Percentiles rank a stretch among this genome's conserved stretches.
Conservation (phyloP, 2,888 invertebrate genomes). For the Pristionchus fissidentatus region DNA sequence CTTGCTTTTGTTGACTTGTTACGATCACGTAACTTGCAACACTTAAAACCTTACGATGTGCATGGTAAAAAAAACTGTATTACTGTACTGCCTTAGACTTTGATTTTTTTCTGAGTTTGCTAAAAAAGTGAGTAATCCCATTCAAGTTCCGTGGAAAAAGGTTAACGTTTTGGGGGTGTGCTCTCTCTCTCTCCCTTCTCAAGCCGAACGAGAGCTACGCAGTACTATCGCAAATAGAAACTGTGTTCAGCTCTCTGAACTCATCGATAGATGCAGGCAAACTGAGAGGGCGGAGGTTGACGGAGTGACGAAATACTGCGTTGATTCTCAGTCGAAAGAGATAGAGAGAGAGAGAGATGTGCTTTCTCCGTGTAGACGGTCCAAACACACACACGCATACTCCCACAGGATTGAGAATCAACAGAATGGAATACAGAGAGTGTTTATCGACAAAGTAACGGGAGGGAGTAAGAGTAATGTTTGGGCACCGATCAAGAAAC, state of each 20-base stretch:
- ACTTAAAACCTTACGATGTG: too few relatives aligned
- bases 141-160: too few relatives aligned
- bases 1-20: too few relatives aligned
- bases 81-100: too few relatives aligned
- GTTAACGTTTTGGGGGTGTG: not conserved
- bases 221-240: conserved; percentile 39
- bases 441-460: conserved; percentile 37
- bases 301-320: not conserved
- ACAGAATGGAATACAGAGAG: conserved; percentile 1
- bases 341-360: conserved; percentile 3
- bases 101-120: too few relatives aligned
- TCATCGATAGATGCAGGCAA: conserved; percentile 13
- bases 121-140: too few relatives aligned
- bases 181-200: conserved; percentile 15
- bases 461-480: conserved; percentile 17
- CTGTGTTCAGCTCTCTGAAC: conserved; percentile 27
- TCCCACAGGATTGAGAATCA: conserved; percentile 33
- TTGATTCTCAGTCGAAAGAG: too few relatives aligned
- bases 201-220: too few relatives aligned
- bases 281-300: not conserved
- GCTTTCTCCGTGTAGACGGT: too few relatives aligned
- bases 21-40: too few relatives aligned
- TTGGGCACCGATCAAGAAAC: conserved; percentile 16
- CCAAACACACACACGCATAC: too few relatives aligned
- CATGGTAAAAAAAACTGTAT: too few relatives aligned